Conservation (phyloP, 2,888 invertebrate species). For the Drosophila sordidula region DNA sequence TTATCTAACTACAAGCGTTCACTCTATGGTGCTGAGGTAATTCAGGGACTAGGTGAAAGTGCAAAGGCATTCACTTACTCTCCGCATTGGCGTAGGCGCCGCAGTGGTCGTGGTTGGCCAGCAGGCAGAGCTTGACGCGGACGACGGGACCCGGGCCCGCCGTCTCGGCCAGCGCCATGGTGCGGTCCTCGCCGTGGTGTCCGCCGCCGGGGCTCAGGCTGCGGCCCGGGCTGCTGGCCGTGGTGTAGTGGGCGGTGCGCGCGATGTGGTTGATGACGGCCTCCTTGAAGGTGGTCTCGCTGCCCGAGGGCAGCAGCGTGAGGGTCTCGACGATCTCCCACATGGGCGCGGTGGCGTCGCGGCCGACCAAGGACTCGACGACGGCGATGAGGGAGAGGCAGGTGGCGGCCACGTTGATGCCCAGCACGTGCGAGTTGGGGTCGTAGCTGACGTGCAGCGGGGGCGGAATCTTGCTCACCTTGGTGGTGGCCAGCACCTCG, state of each 20-base stretch:
- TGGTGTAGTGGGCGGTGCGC: conserved; percentile 74
- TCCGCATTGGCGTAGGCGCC: conserved; percentile 94
- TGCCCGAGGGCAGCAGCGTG: conserved; percentile 89
- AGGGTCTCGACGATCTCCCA: conserved; percentile 92
- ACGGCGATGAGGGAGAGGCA: conserved; percentile 91
- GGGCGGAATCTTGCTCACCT: conserved; percentile 93
- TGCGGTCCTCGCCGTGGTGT: conserved; percentile 87
- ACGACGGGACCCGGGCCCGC: conserved; percentile 87
- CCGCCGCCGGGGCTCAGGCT: conserved; percentile 45
- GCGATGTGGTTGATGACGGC: conserved; percentile 88
- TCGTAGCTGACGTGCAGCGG: conserved; percentile 93
- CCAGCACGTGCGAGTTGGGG: conserved; percentile 90
- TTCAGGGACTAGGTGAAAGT: background rate
- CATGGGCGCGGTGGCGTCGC: conserved; percentile 86
- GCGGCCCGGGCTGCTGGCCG: conserved; percentile 51
- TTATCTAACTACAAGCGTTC: too few relatives aligned
- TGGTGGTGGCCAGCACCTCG: conserved; percentile 92
- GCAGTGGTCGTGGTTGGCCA: conserved; percentile 92
- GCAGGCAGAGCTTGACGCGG: conserved; percentile 92
- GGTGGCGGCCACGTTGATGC: conserved; percentile 92
- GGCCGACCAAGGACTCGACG: conserved; percentile 89
- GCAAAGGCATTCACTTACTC: conserved; percentile 87
- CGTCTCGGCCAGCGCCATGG: conserved; percentile 87
- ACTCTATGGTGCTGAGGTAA: too few relatives aligned
- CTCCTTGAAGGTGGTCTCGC: conserved; percentile 89